Conservation (phyloP, 2,888 invertebrate species). For the Gastracanthus pulcherrimus region DNA sequence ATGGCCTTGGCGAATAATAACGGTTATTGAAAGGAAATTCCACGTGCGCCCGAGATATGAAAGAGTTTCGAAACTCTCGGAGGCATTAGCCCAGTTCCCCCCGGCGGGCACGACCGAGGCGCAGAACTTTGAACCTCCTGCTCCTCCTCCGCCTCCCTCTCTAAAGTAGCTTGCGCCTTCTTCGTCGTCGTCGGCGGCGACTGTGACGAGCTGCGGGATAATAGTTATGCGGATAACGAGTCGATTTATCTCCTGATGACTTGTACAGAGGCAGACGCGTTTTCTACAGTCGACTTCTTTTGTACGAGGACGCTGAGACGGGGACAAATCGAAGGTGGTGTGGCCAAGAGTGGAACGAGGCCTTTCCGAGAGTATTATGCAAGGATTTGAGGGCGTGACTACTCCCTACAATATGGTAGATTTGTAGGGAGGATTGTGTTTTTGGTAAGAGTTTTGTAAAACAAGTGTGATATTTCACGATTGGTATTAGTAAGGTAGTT, state of each 20-base stretch:
- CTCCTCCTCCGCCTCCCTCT: slow-evolving; percentile 34
- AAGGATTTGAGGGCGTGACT: too few species aligned
- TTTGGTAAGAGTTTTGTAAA: too few species aligned
- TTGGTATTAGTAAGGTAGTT: too few species aligned
- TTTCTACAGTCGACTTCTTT: slow-evolving; percentile 44
- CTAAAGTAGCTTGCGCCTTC: too few species aligned
- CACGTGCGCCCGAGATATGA: slow-evolving; percentile 58
- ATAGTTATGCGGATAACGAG: slow-evolving; percentile 72
- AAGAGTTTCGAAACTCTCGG: slow-evolving; percentile 66
- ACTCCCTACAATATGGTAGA: too few species aligned
- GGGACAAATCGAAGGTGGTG: slow-evolving; percentile 9
- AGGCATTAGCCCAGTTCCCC: slow-evolving; percentile 70
- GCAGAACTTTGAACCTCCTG: slow-evolving; percentile 34
- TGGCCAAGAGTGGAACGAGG: too few species aligned
- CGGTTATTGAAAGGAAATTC: slow-evolving; percentile 69
- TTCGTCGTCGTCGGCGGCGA: too few species aligned
- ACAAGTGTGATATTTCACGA: too few species aligned
- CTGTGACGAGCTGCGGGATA: slow-evolving; percentile 57
- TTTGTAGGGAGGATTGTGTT: too few species aligned
- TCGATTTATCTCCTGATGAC: slow-evolving; percentile 70
- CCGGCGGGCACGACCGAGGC: slow-evolving; percentile 42
- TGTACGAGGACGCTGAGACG: too few species aligned
- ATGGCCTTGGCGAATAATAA: slow-evolving; percentile 67
- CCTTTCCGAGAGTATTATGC: too few species aligned
- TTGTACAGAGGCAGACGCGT: too few species aligned